A percentile compares a stretch with the other conserved stretches of the same genome.
Evolutionary conservation across 2,113 vertebrate genomes (phyloP).

Genomic region (Orycteropus afer): DNA sequence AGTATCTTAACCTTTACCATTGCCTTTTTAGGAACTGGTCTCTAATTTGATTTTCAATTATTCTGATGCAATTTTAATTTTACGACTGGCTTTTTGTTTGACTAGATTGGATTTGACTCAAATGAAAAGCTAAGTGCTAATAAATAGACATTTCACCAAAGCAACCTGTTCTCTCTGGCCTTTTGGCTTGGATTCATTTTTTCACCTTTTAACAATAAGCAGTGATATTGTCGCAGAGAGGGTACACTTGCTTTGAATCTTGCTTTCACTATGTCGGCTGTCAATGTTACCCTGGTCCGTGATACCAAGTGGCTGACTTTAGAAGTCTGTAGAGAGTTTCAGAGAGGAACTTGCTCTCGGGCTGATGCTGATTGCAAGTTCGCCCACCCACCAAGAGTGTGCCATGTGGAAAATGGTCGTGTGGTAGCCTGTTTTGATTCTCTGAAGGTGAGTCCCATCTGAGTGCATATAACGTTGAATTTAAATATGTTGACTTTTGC

Average conservation of each 20-base stretch:
- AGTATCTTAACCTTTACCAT: constrained; percentile 86
- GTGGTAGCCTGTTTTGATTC: constrained; percentile 99
- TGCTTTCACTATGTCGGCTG: constrained; percentile 88
- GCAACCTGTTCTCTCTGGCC: constrained; percentile 86
- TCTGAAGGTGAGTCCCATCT: constrained; percentile 93
- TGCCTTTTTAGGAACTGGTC: constrained; percentile 89
- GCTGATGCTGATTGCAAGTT: constrained; percentile 98
- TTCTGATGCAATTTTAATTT: constrained; percentile 88
- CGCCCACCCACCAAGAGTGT: constrained; percentile 96
- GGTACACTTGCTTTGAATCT: constrained; percentile 78
- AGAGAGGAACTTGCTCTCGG: constrained; percentile 97
- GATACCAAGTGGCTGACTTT: constrained; percentile 99
- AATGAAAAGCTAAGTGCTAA: constrained; percentile 88
- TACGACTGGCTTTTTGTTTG: constrained; percentile 88
- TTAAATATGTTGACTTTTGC: constrained; percentile 37
- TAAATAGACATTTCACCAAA: constrained; percentile 88
- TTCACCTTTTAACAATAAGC: constrained; percentile 80
- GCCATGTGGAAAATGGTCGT: constrained; percentile 98
- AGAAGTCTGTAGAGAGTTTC: constrained; percentile 99
- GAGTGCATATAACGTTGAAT: neutral
- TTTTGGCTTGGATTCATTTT: constrained; percentile 87
- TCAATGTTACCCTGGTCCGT: constrained; percentile 95
- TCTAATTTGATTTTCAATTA: constrained; percentile 88
- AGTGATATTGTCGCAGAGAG: constrained; percentile 76
- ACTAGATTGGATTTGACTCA: constrained; percentile 85